Percentiles rank a stretch among this genome's conserved stretches.
Conservation (phyloP, 2,888 invertebrate genomes). For the Thereva nobilitata region DNA sequence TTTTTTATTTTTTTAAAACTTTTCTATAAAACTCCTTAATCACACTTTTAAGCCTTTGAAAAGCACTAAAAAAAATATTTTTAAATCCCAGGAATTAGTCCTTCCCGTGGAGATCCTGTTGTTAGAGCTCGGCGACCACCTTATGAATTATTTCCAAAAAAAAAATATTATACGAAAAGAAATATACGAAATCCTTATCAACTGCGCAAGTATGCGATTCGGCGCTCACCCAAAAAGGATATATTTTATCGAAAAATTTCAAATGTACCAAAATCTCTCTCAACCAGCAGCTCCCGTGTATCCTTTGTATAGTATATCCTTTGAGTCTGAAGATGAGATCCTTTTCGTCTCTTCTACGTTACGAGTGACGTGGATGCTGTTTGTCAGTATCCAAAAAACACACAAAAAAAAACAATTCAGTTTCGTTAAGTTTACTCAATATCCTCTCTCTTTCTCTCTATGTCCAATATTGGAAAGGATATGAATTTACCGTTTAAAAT, state of each 20-base stretch:
- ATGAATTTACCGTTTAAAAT: too few species aligned
- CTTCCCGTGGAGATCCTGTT: conserved; percentile 15
- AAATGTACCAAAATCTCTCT: background rate
- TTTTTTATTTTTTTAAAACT: background rate
- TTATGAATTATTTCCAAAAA: conserved; percentile 37
- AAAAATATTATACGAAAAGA: background rate
- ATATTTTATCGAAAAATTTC: conserved; percentile 25
- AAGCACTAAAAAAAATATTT: background rate
- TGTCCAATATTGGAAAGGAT: conserved; percentile 6
- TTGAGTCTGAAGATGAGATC: conserved; percentile 9
- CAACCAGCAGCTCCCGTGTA: conserved; percentile 1
- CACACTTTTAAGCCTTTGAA: conserved; percentile 14
- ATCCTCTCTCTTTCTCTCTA: conserved; percentile 8
- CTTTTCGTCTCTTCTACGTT: background rate
- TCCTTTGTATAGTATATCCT: background rate
- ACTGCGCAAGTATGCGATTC: conserved; percentile 41
- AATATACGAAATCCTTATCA: background rate
- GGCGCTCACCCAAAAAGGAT: conserved; percentile 31
- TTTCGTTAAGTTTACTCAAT: conserved; percentile 27
- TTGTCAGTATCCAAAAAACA: background rate
- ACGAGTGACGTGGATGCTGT: conserved; percentile 27
- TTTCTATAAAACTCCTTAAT: background rate
- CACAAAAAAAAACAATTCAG: background rate
- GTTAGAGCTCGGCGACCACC: conserved; percentile 27
- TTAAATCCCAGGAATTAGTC: conserved; percentile 2